Percentiles rank a stretch among this genome's conserved stretches.
phyloP scores from a whole-genome alignment of 1,140 invertebrate genomes.

The Pentalonia nigronervosa region DNA sequence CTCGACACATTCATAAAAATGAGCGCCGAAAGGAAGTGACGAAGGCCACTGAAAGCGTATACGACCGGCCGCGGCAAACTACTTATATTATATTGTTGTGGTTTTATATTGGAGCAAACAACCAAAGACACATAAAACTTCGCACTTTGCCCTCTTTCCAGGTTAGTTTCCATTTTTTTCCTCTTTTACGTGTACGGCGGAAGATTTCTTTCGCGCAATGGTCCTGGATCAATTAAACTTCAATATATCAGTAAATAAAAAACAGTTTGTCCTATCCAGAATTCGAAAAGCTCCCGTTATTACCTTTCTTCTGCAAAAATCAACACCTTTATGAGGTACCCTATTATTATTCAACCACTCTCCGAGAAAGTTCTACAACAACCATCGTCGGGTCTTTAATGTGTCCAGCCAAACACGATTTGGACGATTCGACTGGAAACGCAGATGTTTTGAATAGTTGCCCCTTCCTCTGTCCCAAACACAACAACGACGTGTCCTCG shows the following conservation, averaged over 20 bases:
- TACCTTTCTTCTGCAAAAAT: too few species aligned
- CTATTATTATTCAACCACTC: neutral
- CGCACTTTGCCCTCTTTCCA: neutral
- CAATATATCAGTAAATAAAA: neutral
- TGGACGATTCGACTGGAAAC: neutral
- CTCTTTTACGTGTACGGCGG: too few species aligned
- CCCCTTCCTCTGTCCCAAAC: neutral
- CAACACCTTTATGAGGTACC: neutral
- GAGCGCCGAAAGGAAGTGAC: constrained; percentile 30
- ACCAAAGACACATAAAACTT: neutral
- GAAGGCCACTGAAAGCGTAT: constrained; percentile 1
- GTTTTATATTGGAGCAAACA: neutral
- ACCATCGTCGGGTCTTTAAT: neutral
- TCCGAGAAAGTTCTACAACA: neutral
- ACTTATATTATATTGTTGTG: neutral
- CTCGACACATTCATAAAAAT: constrained; percentile 18
- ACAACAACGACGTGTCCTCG: neutral
- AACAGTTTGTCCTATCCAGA: neutral
- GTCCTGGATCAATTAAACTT: neutral
- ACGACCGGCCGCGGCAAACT: neutral
- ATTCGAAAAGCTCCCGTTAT: neutral
- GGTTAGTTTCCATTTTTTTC: neutral
- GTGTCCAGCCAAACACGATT: neutral
- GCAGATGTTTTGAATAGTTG: neutral
- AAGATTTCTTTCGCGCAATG: too few species aligned